Conservation (phyloP, 2,113 vertebrate species). For the Halcyon senegalensis region DNA sequence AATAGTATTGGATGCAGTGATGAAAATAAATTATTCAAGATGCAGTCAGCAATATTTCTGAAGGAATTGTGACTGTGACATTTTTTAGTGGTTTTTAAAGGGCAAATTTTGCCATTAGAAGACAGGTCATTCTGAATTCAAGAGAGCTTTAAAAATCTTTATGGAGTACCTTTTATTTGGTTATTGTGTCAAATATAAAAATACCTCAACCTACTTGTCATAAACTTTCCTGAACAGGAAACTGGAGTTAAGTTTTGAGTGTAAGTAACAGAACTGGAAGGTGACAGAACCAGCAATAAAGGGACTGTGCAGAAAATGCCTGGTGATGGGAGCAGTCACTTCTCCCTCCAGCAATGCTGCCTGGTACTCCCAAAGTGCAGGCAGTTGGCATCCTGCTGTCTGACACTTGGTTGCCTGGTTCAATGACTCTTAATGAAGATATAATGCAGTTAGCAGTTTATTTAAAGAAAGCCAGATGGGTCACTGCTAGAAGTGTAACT, state of each 20-base stretch:
- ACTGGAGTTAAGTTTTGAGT: background rate
- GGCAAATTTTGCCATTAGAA: background rate
- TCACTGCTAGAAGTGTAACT: background rate
- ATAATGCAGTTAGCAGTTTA: background rate
- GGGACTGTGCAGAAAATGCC: background rate
- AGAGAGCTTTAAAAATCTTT: background rate
- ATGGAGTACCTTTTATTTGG: background rate
- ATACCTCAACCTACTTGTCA: background rate
- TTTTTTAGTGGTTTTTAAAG: background rate
- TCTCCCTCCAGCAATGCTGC: background rate
- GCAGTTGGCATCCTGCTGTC: background rate
- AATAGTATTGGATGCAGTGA: background rate
- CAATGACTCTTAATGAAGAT: background rate
- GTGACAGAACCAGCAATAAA: background rate
- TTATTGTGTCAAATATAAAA: background rate
- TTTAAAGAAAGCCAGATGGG: background rate
- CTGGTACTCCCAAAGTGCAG: background rate
- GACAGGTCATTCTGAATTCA: background rate
- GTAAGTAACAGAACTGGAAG: background rate
- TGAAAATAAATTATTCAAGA: conserved; percentile 30
- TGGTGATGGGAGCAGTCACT: background rate
- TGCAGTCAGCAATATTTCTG: background rate
- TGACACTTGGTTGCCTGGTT: background rate
- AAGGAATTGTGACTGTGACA: background rate
- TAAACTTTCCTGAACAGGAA: background rate